Base-by-base conservation (phyloP, 2,888 invertebrate species). In the Iselma pallidipennis region DNA sequence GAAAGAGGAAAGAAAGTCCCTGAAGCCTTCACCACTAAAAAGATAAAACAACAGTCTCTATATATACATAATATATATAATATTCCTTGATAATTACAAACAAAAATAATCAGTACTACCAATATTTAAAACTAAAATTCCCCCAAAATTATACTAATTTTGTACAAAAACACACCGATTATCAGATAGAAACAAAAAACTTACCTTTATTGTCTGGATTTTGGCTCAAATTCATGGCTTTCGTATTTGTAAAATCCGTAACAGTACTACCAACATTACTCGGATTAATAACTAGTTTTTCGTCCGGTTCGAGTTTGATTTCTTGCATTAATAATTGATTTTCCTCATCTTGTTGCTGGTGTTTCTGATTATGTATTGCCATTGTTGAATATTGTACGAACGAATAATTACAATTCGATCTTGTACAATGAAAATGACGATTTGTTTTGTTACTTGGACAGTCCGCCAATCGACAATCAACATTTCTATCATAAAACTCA, bases 1-100 rank as follows among this genome's bases (percentile, higher is more conserved):
- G 77, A 91, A 75, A 93, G 88, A 78, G 95, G 95, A 84, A 92
- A 94, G 85, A 92, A 95, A 82, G 94, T 94, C 82, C 95, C 94
- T 78, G 92, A 89, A 83, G 94, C 92, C 89, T 94, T 94, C 86
- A 95, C 92, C 87, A 94, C 91, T 92, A 89, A 84, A 89, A 79
- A 78, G 73, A 70, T 59, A 71, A 65, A 66, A 69, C 63, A 63
- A 73, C 69, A 68, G 70, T 73, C 63, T 65, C 63, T 61, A 66
- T 67, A 65, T 60, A 67, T 59, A 71, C 49, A 63, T 33, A 26
- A 55, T 42, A 12, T 26, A 49, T 25, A 55, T 21, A 42, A 55
- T 31, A 16, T 29, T 14, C 37, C 21, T 12, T 26, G 37, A 57
- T 49, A 57, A 61, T 52, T 29, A 56, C 42, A 57, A 48, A 29